Conservation (phyloP, 2,113 vertebrate species). For the Felis chaus region DNA sequence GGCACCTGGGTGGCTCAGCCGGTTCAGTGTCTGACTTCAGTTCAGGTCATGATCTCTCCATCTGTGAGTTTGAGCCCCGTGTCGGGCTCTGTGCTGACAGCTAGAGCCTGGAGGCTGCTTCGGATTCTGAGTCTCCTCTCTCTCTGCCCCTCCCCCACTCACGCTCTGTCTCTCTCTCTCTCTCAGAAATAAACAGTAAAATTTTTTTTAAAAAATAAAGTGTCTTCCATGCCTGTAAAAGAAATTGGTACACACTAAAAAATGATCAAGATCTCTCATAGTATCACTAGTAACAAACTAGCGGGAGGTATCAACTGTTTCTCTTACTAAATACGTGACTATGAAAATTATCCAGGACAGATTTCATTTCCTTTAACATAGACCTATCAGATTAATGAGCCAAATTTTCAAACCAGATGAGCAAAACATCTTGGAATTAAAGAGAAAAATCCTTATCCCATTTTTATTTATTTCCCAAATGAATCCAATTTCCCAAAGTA, state of each 20-base stretch:
- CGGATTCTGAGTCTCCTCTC: no score
- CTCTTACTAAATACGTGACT: background rate
- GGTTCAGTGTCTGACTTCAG: no score
- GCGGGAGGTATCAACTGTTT: background rate
- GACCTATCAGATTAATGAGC: background rate
- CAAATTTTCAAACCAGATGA: background rate
- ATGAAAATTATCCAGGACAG: background rate
- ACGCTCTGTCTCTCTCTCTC: no score
- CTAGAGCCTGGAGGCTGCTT: no score
- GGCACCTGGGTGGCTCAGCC: no score
- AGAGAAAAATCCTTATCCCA: background rate
- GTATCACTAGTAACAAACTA: background rate
- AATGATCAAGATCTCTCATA: background rate
- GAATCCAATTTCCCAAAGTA: slow-evolving; percentile 44
- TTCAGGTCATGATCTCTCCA: no score
- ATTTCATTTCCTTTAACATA: background rate
- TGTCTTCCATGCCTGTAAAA: background rate
- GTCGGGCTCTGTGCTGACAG: no score
- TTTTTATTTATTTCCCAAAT: slow-evolving; percentile 40
- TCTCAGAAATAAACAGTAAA: no score
- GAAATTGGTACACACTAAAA: background rate
- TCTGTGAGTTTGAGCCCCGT: no score
- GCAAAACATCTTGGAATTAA: background rate
- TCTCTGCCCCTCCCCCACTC: no score
- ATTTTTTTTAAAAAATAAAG: background rate